Base-by-base conservation (phyloP, 1,140 invertebrate genomes). In the Euwallacea similis region DNA sequence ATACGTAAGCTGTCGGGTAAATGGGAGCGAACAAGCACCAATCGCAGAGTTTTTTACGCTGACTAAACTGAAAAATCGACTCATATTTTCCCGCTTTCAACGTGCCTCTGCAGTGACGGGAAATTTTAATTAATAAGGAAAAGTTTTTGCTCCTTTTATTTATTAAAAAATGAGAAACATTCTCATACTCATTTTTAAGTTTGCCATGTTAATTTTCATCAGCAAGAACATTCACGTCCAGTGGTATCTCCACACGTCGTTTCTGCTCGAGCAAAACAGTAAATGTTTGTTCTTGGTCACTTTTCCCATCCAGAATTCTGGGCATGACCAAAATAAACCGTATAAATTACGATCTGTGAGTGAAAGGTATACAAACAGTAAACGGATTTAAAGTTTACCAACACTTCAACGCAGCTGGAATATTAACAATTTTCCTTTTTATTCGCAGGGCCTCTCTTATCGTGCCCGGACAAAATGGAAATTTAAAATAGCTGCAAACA, bases 331-430 rank as follows among this genome's bases (percentile, higher is more conserved):
- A 16, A 44, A 62, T 63, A 13, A 63, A 63, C 67, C 44, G 67
- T 69, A 69, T 69, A 69, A 69, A 69, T 69, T 69, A 69, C 59
- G 50, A 21, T 41, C 13, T 69, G 59, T 69, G 59, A 69, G 67
- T 69, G 67, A 69, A 69, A 69, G 67, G 67, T 69, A 62, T 69
- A 69, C 67, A 69, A 69, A 69, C 59, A 63, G 33, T 54, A 69
- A 69, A 43, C 46, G 56, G 56, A 69, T 69, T 69, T 69, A 62
- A 69, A 62, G 59, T 69, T 69, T 62, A 53, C 59, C 46, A 44
- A 62, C 60, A 69, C 8, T 69, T 62, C 47, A 63, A 55, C 60
- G 59, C 59, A 2, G 50, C 7, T 13, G 47, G 67, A 62, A 69
- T 69, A 69, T 55, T 61, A 69, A 62, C 41, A 55, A 55, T 47